phyloP scores from a whole-genome alignment of 2,797 vertebrate species.

The Alectoris magna region DNA sequence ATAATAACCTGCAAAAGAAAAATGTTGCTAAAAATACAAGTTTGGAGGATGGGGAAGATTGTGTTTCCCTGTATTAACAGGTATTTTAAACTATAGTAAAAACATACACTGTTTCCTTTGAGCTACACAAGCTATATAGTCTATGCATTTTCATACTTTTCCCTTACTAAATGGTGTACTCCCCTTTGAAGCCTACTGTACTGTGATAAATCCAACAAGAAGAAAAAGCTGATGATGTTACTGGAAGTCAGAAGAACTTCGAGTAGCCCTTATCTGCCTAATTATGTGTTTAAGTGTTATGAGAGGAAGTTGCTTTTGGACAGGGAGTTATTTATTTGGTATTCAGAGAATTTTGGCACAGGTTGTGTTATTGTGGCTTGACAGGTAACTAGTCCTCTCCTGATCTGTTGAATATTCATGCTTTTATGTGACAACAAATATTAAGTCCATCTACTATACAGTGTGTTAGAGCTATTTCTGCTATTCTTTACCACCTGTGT shows the following conservation, averaged over 20 bases:
- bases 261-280: not conserved
- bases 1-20: not conserved
- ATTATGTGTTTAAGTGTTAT: accelerated
- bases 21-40: not conserved
- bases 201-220: not conserved
- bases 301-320: not conserved
- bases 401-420: not conserved
- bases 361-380: not conserved
- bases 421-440: not conserved
- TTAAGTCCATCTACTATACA: not conserved
- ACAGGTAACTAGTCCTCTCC: not conserved
- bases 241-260: not conserved
- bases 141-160: not conserved
- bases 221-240: accelerated
- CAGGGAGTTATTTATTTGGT: not conserved
- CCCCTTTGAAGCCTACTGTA: not conserved
- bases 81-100: constrained; percentile 39
- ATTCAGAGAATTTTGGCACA: not conserved
- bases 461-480: not conserved
- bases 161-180: not conserved
- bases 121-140: not conserved
- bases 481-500: not conserved
- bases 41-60: not conserved
- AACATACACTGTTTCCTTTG: not conserved
- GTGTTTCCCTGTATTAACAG: constrained; percentile 29